Base-by-base conservation (phyloP, 2,888 invertebrate genomes). In the Homarus gammarus region DNA sequence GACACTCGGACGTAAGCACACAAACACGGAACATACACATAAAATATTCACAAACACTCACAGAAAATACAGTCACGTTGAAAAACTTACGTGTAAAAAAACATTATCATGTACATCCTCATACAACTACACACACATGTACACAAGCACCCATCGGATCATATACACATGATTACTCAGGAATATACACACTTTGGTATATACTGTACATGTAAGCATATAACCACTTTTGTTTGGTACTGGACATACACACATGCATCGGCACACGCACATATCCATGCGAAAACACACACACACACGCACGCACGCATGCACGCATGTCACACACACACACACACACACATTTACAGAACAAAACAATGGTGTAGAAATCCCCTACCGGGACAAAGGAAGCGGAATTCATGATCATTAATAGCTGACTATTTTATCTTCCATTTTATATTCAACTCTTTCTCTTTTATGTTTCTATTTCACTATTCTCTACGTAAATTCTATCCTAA, bases 291-390 rank as follows among this genome's bases (percentile, higher is more conserved):
- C 61, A 61, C 36, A 61, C 61, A 38, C 51, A 27, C 31, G n/a
- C 61, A 56, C 61, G 61, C 36, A 79, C 61, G 36, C 36, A 79
- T 38, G 36, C 36, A 79, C n/a, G 61, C 61, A 79, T 33, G 56
- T n/a, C 61, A 38, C 51, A 27, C 31, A 27, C 51, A 27, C 36
- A 61, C 61, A 61, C 38, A 61, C 61, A 38, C 12, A n/a, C 12
- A n/a, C 33, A 61, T 22, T 38, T 61, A n/a, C 38, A 61, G n/a
- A 51, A 73, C 36, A 73, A 73, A 73, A 75, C 31, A 70, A n/a
- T 22, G 12, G 18, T 31, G 36, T 15, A 70, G 27, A 70, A 44
- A 75, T 49, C 27, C n/a, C 12, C 75, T 44, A 44, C 75, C 33
- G n/a, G 22, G 73, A 75, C 56, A 56, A 56, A 56, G 56, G 56